phyloP scores from a whole-genome alignment of 1,140 invertebrate species.

The Cryptotermes secundus region DNA sequence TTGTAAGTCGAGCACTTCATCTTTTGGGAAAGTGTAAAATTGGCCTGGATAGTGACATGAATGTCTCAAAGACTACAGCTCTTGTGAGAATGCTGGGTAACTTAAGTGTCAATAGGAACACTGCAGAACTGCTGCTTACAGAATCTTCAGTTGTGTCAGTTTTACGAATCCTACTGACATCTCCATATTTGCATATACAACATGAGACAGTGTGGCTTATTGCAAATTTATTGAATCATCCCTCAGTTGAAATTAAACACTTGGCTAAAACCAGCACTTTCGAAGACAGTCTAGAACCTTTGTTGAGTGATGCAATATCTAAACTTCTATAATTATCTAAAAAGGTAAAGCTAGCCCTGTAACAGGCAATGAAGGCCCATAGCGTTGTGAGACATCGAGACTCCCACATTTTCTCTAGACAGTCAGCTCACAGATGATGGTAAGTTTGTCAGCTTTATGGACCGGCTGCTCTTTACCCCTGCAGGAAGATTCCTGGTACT shows the following conservation, averaged over 20 bases:
- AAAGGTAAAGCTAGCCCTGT: no score
- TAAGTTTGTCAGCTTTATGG: no score
- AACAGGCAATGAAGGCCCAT: no score
- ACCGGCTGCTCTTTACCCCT: no score
- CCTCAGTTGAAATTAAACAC: neutral
- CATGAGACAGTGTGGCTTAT: slow-evolving; percentile 22
- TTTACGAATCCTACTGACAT: neutral
- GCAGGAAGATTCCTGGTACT: no score
- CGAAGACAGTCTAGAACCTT: neutral
- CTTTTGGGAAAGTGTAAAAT: neutral
- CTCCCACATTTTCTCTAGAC: no score
- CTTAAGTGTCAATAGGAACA: neutral
- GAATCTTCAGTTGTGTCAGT: neutral
- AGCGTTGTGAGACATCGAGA: no score
- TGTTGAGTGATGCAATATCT: neutral
- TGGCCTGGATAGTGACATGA: neutral
- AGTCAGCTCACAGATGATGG: no score
- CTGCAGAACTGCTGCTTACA: neutral
- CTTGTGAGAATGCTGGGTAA: slow-evolving; percentile 25
- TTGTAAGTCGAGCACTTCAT: neutral
- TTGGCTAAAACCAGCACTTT: neutral
- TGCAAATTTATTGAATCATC: slow-evolving; percentile 23
- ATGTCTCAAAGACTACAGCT: slow-evolving; percentile 6
- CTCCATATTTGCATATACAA: slow-evolving; percentile 21
- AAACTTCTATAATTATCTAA: neutral